Evolutionary conservation across 1,140 invertebrate genomes (phyloP), one percentile per base, ranked within the genome.

Genomic region (Sycophila sp.): DNA sequence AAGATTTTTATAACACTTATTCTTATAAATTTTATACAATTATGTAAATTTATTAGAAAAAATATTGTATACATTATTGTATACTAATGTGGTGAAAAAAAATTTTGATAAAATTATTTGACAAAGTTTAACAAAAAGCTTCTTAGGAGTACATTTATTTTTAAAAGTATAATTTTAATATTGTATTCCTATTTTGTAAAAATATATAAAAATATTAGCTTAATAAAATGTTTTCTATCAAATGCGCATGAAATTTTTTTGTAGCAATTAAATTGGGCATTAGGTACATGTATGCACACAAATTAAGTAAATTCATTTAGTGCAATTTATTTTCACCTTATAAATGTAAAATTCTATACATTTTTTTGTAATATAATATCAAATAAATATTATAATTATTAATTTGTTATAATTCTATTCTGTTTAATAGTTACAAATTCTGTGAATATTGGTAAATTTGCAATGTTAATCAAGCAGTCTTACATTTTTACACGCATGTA

Each of bases 1-100:
- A 60, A 30, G 4, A 60, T 28, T 60, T 60, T 42, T 60, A 60
- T 22, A 24, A 58, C 24, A 30, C 30, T 60, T 60, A 60, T 60
- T 60, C 58, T 60, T 17, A 30, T 30, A 53, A 3, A 30, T 15
- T 30, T 53, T 11, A 36, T 26, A 47, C n/a, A 2, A 5, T 3
- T 53, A 30, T 15, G 49, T 53, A 53, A 30, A n/a, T 13, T 26
- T 24, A 51, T 2, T 26, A 53, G 4, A 30, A 26, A 26, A 47
- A 10, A 30, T 30, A 28, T 28, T 53, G 19, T 49, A 13, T 53
- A 8, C 8, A 45, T 45, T 22, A 45, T 45, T 45, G 7, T 45
- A 17, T 45, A 17, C n/a, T n/a, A n/a, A n/a, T n/a, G n/a, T n/a
- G n/a, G n/a, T n/a, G n/a, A n/a, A n/a, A n/a, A n/a, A n/a, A n/a